Evolutionary conservation across 2,113 vertebrate genomes (phyloP).

Genomic region (Upupa epops): DNA sequence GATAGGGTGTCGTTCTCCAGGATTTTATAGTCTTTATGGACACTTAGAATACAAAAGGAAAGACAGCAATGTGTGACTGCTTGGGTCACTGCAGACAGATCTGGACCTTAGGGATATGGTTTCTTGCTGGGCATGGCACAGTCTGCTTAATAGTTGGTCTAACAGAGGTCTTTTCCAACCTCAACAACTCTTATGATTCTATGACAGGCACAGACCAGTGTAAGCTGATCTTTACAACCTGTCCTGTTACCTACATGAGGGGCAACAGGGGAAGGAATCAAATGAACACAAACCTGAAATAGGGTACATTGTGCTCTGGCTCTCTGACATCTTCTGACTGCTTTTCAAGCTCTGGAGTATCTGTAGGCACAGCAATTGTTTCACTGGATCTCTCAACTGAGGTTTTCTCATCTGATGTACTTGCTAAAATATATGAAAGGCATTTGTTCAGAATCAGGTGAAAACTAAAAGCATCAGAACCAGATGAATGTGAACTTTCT

Average conservation of each 20-base stretch:
- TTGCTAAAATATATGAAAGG: conserved; percentile 27
- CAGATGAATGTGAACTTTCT: neutral
- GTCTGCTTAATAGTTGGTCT: too few species aligned
- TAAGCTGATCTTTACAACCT: neutral
- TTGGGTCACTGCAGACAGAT: neutral
- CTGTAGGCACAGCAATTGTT: neutral
- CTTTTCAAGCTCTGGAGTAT: neutral
- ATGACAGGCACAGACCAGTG: neutral
- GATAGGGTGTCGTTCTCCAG: neutral
- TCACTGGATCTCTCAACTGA: neutral
- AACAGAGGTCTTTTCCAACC: too few species aligned
- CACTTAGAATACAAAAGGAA: neutral
- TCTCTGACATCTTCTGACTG: neutral
- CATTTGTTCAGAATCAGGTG: neutral
- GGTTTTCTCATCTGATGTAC: neutral
- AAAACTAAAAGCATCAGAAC: neutral
- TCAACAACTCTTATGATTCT: too few species aligned
- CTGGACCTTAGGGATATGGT: too few species aligned
- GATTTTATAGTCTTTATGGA: neutral
- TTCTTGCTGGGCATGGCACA: too few species aligned
- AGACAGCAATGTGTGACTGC: neutral
- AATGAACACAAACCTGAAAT: conserved; percentile 74
- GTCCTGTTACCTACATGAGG: fast-evolving
- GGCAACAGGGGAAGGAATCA: neutral
- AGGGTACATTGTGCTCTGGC: conserved; percentile 69